phyloP scores from a whole-genome alignment of 2,888 invertebrate genomes.

The Andrena hattorfiana region DNA sequence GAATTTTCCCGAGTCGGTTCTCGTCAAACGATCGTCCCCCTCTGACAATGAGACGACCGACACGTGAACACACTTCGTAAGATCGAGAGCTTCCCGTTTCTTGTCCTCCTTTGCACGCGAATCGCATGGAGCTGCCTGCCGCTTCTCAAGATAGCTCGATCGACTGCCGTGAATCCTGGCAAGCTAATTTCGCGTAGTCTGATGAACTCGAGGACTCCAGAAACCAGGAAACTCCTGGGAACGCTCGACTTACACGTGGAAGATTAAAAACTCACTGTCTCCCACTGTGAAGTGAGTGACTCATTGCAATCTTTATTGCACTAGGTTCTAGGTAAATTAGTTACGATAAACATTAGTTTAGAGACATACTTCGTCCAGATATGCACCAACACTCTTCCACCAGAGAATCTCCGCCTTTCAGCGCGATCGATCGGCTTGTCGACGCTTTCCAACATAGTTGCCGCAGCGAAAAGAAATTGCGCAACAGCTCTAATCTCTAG shows the following conservation, averaged over 20 bases:
- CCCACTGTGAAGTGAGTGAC: too few relatives aligned
- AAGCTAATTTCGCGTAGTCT: neutral
- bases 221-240: too few relatives aligned
- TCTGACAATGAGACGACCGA: conserved; percentile 27
- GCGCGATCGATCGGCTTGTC: neutral
- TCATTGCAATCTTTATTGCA: too few relatives aligned
- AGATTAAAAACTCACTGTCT: too few relatives aligned
- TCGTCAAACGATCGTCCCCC: conserved; percentile 58
- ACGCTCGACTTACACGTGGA: too few relatives aligned
- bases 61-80: conserved; percentile 59
- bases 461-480: conserved; percentile 6
- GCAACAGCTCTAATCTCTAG: conserved; percentile 19
- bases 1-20: conserved; percentile 64
- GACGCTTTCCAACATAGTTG: conserved; percentile 18
- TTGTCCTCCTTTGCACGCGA: conserved; percentile 50
- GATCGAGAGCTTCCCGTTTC: conserved; percentile 23
- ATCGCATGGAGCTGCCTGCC: conserved; percentile 37
- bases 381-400: too few relatives aligned
- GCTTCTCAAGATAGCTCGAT: conserved; percentile 9
- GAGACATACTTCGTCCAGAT: too few relatives aligned
- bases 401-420: neutral
- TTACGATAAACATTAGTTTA: too few relatives aligned
- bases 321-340: too few relatives aligned
- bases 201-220: neutral
- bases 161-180: conserved; percentile 17